Evolutionary conservation across 1,140 invertebrate genomes (phyloP).

Genomic region (Panagrolaimus sp.): DNA sequence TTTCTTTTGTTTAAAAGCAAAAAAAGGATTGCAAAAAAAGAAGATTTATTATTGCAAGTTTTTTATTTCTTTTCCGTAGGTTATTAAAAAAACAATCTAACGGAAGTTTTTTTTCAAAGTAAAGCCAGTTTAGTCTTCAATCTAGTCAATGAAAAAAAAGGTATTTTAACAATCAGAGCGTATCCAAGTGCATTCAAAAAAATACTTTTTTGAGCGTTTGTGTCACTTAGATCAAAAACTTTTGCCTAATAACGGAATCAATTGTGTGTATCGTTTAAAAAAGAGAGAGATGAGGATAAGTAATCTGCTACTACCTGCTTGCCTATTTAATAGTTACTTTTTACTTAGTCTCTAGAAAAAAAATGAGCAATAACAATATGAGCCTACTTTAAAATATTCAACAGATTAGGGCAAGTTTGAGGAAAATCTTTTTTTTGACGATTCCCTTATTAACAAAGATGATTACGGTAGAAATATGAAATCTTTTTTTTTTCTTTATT

Average conservation of each 20-base stretch:
- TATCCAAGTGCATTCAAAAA: constrained; percentile 9
- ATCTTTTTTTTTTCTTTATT: neutral
- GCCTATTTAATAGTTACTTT: constrained; percentile 2
- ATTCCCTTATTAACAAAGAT: neutral
- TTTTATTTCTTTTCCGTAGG: neutral
- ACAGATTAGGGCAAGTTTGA: constrained; percentile 9
- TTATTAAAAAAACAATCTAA: no score
- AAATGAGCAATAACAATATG: neutral
- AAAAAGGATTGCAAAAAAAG: constrained; percentile 5
- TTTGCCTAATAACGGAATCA: constrained; percentile 11
- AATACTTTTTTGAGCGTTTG: neutral
- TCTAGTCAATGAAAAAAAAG: neutral
- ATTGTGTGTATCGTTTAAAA: constrained; percentile 5
- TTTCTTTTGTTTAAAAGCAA: neutral
- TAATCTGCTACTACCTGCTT: neutral
- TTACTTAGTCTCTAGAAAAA: constrained; percentile 1
- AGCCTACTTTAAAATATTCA: neutral
- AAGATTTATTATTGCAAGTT: neutral
- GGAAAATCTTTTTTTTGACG: constrained; percentile 5
- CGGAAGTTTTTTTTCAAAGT: no score
- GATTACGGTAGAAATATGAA: constrained; percentile 1
- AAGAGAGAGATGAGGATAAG: no score
- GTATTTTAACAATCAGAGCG: constrained; percentile 11
- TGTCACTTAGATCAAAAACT: neutral
- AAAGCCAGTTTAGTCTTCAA: constrained; percentile 3